These are phyloP conservation scores for Notospermus geniculatus DNA, from an alignment of 1,140 invertebrate species.

Conservation along the genomic window DNA sequence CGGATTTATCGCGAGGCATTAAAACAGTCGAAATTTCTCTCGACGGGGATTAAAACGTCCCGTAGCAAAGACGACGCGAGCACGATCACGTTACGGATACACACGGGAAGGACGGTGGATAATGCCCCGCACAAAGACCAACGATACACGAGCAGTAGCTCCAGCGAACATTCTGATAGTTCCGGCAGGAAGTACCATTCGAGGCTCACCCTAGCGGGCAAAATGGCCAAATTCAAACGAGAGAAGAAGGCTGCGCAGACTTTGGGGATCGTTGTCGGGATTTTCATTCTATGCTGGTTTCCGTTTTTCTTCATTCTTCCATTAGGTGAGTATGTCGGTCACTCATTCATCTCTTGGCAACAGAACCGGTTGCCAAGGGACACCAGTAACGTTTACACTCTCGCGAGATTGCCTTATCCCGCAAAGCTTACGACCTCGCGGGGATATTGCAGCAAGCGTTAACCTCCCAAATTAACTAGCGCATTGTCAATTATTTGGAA, in stretches of 20 bases:
- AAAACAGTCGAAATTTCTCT: constrained; percentile 38
- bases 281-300: constrained; percentile 95
- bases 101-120: constrained; percentile 42
- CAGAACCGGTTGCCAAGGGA: too few relatives aligned
- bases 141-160: constrained; percentile 20
- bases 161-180: constrained; percentile 24
- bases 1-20: constrained; percentile 55
- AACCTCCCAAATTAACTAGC: too few relatives aligned
- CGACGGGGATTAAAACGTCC: constrained; percentile 31
- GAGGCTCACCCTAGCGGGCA: constrained; percentile 38
- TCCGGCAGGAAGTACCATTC: constrained; percentile 26
- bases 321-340: constrained; percentile 49
- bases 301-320: constrained; percentile 86
- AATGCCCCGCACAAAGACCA: background rate
- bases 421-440: too few relatives aligned
- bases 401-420: too few relatives aligned
- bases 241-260: constrained; percentile 75
- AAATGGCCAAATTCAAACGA: constrained; percentile 54
- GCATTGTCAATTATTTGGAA: too few relatives aligned
- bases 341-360: too few relatives aligned
- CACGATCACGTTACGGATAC: constrained; percentile 61
- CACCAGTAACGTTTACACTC: too few relatives aligned
- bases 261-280: constrained; percentile 85
- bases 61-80: constrained; percentile 2
- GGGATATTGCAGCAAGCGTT: too few relatives aligned